Base-by-base conservation (phyloP, 2,113 vertebrate species). In the Mirza zaza region DNA sequence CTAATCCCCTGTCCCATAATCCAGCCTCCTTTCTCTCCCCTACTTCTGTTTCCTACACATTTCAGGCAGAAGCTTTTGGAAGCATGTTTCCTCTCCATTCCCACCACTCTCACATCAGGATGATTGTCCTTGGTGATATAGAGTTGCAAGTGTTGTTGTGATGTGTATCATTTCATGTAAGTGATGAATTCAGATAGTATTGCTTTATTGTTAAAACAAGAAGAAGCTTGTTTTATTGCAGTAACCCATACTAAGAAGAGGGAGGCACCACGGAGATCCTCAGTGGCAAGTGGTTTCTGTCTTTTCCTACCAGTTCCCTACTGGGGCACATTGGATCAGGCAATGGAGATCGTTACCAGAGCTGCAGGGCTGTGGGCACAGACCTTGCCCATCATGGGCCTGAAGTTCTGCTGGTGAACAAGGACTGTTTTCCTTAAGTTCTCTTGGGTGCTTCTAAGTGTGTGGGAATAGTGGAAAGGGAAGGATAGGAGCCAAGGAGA, bases 41-140 rank as follows among this genome's bases (percentile, higher is more conserved):
- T 52, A 4, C 36, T 55, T 59, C 36, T 45, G 5, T 18, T 50
- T 48, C 65, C 32, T 79, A 1, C 65, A 61, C 10, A 18, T 63
- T 80, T 17, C 20, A 50, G 59, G n/a, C n/a, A 55, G 39, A 91
- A 84, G n/a, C 0, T 6, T 45, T 1, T 76, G 9, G 39, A 77
- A 82, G 57, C 25, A 11, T 15, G 27, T 8, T 36, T 9, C 39
- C 0, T 32, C 5, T 32, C n/a, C 8, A 13, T 34, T 23, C 39
- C n/a, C 0, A 1, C n/a, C 8, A 23, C 18, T 5, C 4, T 29
- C 57, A 25, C 25, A 0, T 29, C 20, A 1, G 36, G 7, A 12
- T 63, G 32, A 6, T 25, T 50, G 6, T 76, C 34, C 76, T 85
- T 71, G 85, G 50, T 59, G 18, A 68, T 29, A 59, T 23, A 23